Percentiles rank a stretch among this genome's conserved stretches.
Conservation (phyloP, 2,888 invertebrate species). For the Chrysotoxum bicinctum region DNA sequence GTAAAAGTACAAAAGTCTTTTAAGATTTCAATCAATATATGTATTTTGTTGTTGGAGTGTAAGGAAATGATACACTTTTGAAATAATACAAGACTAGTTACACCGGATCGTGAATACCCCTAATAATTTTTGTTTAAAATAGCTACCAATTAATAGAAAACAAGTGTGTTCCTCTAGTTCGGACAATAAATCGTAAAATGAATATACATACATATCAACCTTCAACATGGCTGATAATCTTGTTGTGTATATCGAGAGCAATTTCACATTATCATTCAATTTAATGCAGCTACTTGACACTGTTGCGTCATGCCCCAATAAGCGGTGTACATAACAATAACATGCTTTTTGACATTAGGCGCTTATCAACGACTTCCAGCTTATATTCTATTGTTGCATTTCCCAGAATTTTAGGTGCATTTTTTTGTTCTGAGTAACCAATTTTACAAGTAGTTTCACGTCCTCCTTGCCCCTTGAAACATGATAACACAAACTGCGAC, state of each 20-base stretch:
- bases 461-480: not conserved
- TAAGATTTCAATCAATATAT: too few species aligned
- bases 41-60: too few species aligned
- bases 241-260: conserved; percentile 1
- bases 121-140: too few species aligned
- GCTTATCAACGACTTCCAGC: not conserved
- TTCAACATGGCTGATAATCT: not conserved
- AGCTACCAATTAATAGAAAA: not conserved
- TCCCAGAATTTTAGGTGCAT: not conserved
- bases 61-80: too few species aligned
- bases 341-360: not conserved
- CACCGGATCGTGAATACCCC: too few species aligned
- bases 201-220: not conserved
- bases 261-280: conserved; percentile 7
- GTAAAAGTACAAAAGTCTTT: too few species aligned
- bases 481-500: conserved; percentile 8
- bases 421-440: not conserved
- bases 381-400: conserved; percentile 3
- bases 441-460: not conserved
- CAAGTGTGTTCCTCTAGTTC: not conserved
- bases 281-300: not conserved
- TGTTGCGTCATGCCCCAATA: not conserved
- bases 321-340: not conserved
- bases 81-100: too few species aligned
- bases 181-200: not conserved